Evolutionary conservation across 2,888 invertebrate genomes (phyloP).

Genomic region (Tenthredo amoena): DNA sequence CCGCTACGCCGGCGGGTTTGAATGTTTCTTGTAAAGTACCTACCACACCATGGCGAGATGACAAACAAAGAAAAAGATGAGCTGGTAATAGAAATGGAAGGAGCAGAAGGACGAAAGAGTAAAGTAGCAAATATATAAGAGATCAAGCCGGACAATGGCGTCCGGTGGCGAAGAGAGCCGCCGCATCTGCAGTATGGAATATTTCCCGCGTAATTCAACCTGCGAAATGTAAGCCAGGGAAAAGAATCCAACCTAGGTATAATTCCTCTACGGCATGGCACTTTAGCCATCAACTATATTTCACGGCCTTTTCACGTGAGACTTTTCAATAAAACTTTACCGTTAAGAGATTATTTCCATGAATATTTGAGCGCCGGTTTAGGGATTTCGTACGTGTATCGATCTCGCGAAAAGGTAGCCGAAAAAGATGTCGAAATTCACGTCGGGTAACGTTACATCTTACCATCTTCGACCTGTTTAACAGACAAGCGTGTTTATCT

Average conservation of each 20-base stretch:
- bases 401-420: slow-evolving; percentile 10
- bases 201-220: neutral
- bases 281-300: slow-evolving; percentile 2
- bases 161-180: neutral
- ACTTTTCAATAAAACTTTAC: slow-evolving; percentile 64
- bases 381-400: slow-evolving; percentile 17
- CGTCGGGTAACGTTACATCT: neutral
- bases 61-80: slow-evolving; percentile 13
- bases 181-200: neutral
- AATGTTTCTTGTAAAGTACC: slow-evolving; percentile 39
- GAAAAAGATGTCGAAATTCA: slow-evolving; percentile 3
- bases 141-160: slow-evolving; percentile 22
- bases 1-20: slow-evolving; percentile 16
- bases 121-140: slow-evolving; percentile 7
- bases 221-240: neutral
- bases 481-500: neutral
- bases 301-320: slow-evolving; percentile 50
- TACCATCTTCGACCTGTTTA: neutral
- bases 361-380: slow-evolving; percentile 29
- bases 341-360: slow-evolving; percentile 53
- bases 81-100: slow-evolving; percentile 6
- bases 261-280: neutral
- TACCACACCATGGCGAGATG: neutral
- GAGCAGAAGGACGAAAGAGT: neutral
- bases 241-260: neutral